Evolutionary conservation across 2,888 invertebrate genomes (phyloP).

Genomic region (Criorhina ranunculi): DNA sequence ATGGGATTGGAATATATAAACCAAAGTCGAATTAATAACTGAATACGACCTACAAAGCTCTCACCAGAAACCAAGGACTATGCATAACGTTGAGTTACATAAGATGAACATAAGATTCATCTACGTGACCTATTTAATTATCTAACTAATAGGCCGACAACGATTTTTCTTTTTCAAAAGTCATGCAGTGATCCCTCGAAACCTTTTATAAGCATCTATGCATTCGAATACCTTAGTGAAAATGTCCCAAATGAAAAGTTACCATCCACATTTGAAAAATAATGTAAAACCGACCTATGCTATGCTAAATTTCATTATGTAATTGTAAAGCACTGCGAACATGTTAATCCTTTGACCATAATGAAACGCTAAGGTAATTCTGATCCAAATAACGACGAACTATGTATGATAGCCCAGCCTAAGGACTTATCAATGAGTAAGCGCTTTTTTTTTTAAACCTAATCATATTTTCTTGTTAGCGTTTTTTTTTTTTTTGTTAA

Average conservation of each 20-base stretch:
- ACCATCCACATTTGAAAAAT: background rate
- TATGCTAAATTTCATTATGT: background rate
- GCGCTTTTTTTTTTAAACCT: slow-evolving; percentile 13
- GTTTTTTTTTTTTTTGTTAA: slow-evolving; percentile 10
- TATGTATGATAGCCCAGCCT: background rate
- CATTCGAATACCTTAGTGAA: slow-evolving; percentile 3
- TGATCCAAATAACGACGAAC: background rate
- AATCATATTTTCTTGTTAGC: slow-evolving; percentile 8
- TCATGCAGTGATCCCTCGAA: background rate
- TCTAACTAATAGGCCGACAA: no score
- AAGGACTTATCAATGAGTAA: slow-evolving; percentile 3
- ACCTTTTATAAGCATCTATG: background rate
- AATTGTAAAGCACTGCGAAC: slow-evolving; percentile 10
- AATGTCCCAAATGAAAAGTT: background rate
- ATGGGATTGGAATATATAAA: no score
- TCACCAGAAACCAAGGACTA: no score
- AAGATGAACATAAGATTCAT: no score
- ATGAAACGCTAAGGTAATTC: slow-evolving; percentile 5
- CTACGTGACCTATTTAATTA: no score
- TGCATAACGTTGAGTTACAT: no score
- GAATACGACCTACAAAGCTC: no score
- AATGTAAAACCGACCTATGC: slow-evolving; percentile 4
- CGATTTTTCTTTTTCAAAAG: no score
- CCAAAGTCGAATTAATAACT: no score
- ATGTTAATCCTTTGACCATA: slow-evolving; percentile 19